phyloP scores from a whole-genome alignment of 2,888 invertebrate species.

The Caenorhabditis panamensis region DNA sequence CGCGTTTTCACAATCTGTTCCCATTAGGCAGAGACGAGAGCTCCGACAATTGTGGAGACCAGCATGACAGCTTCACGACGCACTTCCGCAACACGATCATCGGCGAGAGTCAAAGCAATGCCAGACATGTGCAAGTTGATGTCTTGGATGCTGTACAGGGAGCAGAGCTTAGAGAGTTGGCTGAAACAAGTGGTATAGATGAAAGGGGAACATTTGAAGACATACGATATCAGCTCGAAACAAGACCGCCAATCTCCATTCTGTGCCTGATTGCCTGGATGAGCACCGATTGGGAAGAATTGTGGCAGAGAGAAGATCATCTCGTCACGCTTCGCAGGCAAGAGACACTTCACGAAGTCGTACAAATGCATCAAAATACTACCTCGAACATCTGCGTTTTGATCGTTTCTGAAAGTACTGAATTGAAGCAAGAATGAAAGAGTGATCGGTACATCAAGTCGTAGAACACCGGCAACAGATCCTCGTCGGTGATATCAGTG shows the following conservation, averaged over 20 bases:
- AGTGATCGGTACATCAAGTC: no score
- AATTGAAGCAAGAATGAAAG: no score
- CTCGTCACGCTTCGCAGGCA: slow-evolving; percentile 84
- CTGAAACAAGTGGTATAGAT: no score
- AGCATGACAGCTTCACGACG: slow-evolving; percentile 81
- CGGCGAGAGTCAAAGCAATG: slow-evolving; percentile 85
- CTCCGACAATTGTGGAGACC: slow-evolving; percentile 54
- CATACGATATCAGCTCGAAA: slow-evolving; percentile 57
- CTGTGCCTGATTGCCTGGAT: slow-evolving; percentile 83
- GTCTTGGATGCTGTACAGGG: slow-evolving; percentile 85
- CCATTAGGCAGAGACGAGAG: slow-evolving; percentile 39
- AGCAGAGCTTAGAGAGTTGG: slow-evolving; percentile 81
- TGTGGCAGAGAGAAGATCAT: slow-evolving; percentile 86
- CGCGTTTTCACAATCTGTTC: slow-evolving; percentile 13
- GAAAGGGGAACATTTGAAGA: no score
- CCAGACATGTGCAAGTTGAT: slow-evolving; percentile 85
- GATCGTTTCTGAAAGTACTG: slow-evolving; percentile 84
- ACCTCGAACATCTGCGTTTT: slow-evolving; percentile 87
- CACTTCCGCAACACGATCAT: slow-evolving; percentile 84
- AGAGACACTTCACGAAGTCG: slow-evolving; percentile 85
- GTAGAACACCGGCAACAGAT: slow-evolving; percentile 88
- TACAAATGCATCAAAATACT: slow-evolving; percentile 87
- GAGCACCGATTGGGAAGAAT: slow-evolving; percentile 85
- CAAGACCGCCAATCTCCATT: slow-evolving; percentile 80
- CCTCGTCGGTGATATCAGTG: slow-evolving; percentile 86